Evolutionary conservation across 2,888 invertebrate genomes (phyloP).

Genomic region (Epinotia ramella): DNA sequence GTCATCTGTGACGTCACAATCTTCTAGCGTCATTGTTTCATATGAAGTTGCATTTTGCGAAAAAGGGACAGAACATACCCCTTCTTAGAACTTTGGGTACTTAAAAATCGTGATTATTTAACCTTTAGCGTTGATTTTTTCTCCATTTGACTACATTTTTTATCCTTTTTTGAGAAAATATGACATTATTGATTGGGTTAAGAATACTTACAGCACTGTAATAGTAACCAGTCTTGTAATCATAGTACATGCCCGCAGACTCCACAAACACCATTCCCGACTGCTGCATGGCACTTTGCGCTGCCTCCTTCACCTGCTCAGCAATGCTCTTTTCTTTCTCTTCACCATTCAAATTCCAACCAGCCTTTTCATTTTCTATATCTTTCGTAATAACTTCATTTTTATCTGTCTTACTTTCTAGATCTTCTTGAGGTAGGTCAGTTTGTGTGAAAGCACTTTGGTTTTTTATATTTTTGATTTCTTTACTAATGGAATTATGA

Average conservation of each 20-base stretch:
- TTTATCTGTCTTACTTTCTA: conserved; percentile 14
- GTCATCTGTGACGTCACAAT: too few species aligned
- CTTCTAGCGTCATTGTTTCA: too few species aligned
- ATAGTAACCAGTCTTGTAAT: conserved; percentile 95
- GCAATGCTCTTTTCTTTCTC: conserved; percentile 83
- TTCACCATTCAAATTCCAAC: conserved; percentile 61
- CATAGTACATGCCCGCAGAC: conserved; percentile 94
- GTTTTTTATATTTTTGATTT: background rate
- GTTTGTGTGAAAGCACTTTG: conserved; percentile 57
- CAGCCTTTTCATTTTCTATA: conserved; percentile 49
- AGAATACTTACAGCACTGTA: conserved; percentile 91
- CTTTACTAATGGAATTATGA: conserved; percentile 7
- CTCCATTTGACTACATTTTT: too few species aligned
- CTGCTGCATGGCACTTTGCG: conserved; percentile 89
- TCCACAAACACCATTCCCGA: conserved; percentile 94
- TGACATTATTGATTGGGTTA: too few species aligned
- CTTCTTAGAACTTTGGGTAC: too few species aligned
- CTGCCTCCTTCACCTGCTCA: conserved; percentile 91
- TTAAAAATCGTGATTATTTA: too few species aligned
- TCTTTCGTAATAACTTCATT: conserved; percentile 30
- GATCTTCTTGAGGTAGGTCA: conserved; percentile 41
- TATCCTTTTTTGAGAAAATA: too few species aligned
- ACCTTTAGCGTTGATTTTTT: too few species aligned
- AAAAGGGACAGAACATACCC: too few species aligned
- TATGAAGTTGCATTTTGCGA: too few species aligned